Percentiles rank a stretch among this genome's conserved stretches.
These are phyloP conservation scores for Microtus ochrogaster DNA, from an alignment of 2,113 vertebrate genomes.

Conservation along the genomic window DNA sequence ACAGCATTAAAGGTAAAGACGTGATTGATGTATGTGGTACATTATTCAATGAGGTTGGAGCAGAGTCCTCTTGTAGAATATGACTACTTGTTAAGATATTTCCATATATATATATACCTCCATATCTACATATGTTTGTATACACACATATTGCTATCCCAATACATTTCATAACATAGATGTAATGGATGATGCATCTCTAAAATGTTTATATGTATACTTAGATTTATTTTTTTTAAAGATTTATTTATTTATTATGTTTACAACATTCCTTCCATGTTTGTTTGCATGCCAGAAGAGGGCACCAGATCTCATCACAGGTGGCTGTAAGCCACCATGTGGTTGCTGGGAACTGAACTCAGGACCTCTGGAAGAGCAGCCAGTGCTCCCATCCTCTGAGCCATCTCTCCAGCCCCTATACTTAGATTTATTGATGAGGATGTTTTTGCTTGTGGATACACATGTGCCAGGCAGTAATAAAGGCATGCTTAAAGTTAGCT, in stretches of 20 bases:
- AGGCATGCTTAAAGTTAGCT: neutral
- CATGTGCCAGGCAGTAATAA: neutral
- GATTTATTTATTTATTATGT: too few relatives aligned
- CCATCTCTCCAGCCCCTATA: too few relatives aligned
- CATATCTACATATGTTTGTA: neutral
- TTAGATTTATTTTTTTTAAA: neutral
- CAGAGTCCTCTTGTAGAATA: neutral
- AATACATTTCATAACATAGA: neutral
- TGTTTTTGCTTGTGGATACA: neutral
- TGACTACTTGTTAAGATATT: neutral
- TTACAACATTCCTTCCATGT: too few relatives aligned
- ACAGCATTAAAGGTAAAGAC: neutral
- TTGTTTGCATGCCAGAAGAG: too few relatives aligned
- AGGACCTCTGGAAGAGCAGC: too few relatives aligned
- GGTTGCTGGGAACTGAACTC: too few relatives aligned
- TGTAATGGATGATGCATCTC: neutral
- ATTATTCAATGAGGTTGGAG: neutral
- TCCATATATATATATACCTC: neutral
- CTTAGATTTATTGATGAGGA: neutral
- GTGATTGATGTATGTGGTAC: neutral
- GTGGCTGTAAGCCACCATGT: too few relatives aligned
- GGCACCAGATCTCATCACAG: too few relatives aligned
- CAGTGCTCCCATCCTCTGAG: too few relatives aligned
- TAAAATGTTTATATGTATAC: neutral
- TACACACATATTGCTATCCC: neutral